Percentiles rank a stretch among this genome's conserved stretches.
phyloP scores from a whole-genome alignment of 2,113 vertebrate species.

The Baryphthengus martii region DNA sequence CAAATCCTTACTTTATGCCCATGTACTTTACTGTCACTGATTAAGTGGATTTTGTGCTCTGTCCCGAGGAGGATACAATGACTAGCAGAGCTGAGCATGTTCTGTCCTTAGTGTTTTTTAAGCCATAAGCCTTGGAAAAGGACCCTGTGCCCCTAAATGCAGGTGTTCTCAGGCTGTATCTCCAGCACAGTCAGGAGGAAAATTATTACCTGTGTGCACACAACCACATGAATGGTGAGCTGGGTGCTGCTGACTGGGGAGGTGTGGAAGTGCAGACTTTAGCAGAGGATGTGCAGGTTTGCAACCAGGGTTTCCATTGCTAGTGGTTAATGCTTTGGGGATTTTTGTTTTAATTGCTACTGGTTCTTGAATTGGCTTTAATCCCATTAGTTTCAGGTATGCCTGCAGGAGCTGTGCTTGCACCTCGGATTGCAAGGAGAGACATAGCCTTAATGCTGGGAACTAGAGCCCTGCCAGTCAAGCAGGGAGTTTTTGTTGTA shows the following conservation, averaged over 20 bases:
- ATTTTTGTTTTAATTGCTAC: slow-evolving; percentile 55
- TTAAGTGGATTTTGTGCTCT: background rate
- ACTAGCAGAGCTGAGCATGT: background rate
- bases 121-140: background rate
- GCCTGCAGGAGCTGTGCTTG: slow-evolving; percentile 49
- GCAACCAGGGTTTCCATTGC: background rate
- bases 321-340: slow-evolving; percentile 36
- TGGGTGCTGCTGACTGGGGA: background rate
- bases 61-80: background rate
- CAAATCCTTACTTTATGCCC: background rate
- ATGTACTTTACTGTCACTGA: background rate
- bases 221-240: background rate
- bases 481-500: background rate
- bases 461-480: slow-evolving; percentile 11
- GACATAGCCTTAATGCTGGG: slow-evolving; percentile 11
- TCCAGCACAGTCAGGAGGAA: background rate
- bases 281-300: slow-evolving; percentile 48
- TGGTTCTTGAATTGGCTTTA: slow-evolving; percentile 37
- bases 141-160: background rate
- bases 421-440: background rate
- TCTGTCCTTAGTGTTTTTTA: background rate
- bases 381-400: slow-evolving; percentile 33
- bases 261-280: slow-evolving; percentile 27
- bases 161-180: background rate
- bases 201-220: background rate